Evolutionary conservation across 2,888 invertebrate species (phyloP).

Genomic region (Drosophila maculinotata): DNA sequence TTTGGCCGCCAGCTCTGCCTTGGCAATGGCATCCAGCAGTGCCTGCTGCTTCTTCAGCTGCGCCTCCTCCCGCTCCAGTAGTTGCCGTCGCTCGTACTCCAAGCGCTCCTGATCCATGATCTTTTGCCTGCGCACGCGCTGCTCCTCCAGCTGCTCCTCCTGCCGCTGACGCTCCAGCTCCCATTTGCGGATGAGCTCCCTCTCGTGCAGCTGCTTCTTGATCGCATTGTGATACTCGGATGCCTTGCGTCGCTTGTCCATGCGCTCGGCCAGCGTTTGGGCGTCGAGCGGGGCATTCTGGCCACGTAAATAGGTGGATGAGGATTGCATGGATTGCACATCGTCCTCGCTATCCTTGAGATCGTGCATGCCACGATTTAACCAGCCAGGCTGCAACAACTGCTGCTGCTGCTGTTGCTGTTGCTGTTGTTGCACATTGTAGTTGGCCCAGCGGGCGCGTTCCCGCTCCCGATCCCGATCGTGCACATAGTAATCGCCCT

Average conservation of each 20-base stretch:
- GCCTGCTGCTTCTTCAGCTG: slow-evolving; percentile 91
- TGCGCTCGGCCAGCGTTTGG: slow-evolving; percentile 91
- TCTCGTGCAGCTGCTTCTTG: slow-evolving; percentile 93
- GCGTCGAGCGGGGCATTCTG: slow-evolving; percentile 94
- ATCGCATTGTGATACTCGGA: slow-evolving; percentile 94
- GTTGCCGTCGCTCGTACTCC: slow-evolving; percentile 89
- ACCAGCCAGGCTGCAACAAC: slow-evolving; percentile 85
- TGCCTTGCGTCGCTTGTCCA: slow-evolving; percentile 92
- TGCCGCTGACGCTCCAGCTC: slow-evolving; percentile 90
- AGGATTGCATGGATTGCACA: slow-evolving; percentile 84
- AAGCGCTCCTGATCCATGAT: slow-evolving; percentile 89
- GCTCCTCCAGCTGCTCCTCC: slow-evolving; percentile 93
- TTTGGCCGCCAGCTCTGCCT: slow-evolving; percentile 91
- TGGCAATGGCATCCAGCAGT: slow-evolving; percentile 91
- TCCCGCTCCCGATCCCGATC: slow-evolving; percentile 90
- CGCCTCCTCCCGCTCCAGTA: slow-evolving; percentile 89
- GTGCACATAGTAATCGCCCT: slow-evolving; percentile 82
- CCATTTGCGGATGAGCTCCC: slow-evolving; percentile 90
- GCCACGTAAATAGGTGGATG: slow-evolving; percentile 92
- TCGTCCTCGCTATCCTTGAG: slow-evolving; percentile 86
- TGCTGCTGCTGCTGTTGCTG: slow-evolving; percentile 54
- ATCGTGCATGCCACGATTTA: slow-evolving; percentile 86
- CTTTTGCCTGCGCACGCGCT: slow-evolving; percentile 90
- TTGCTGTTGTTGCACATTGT: slow-evolving; percentile 75
- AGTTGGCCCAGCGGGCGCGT: slow-evolving; percentile 91